Evolutionary conservation across 1,140 invertebrate genomes (phyloP), one percentile per base, ranked within the genome.

Genomic region (Mizuhopecten yessoensis): DNA sequence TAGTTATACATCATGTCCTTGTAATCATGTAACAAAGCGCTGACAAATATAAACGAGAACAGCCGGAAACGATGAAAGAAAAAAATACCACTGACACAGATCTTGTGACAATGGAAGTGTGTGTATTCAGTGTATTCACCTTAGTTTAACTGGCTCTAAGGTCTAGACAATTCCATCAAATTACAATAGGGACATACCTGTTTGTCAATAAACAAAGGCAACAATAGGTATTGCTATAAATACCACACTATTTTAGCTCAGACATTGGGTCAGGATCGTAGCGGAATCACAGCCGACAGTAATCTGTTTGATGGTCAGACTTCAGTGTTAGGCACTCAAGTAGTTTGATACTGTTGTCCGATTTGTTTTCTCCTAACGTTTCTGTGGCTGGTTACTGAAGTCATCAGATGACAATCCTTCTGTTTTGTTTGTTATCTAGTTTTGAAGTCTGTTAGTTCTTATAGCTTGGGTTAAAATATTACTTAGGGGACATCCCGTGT

Each of bases 171-270:
- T 29, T 75, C 17, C 13, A 57, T 57, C 57, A 5, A 9, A 75
- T n/a, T 29, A 75, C 57, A 75, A 75, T 75, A 29, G 57, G 57
- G 17, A 57, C 23, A 57, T 1, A 75, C 0, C 23, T 75, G 57
- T 75, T 75, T 75, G 57, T 75, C 57, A 75, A 29, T 75, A 17
- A 75, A 75, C 57, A 75, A 75, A 75, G 17, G 29, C 57, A 75
- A n/a, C 57, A 75, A 75, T 29, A 5, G 57, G n/a, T 7, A 9
- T 75, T 7, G 15, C 0, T 9, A 9, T 75, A 75, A n/a, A 75
- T 9, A 75, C 2, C 5, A 5, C n/a, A 3, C 1, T 39, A 39
- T 39, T 39, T 39, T 39, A 39, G 36, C n/a, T 49, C 10, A 49
- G 45, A 49, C 45, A 20, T 49, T 20, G 11, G 1, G 45, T 49